Evolutionary conservation across 2,113 vertebrate species (phyloP).

Genomic region (Seriola dumerili): DNA sequence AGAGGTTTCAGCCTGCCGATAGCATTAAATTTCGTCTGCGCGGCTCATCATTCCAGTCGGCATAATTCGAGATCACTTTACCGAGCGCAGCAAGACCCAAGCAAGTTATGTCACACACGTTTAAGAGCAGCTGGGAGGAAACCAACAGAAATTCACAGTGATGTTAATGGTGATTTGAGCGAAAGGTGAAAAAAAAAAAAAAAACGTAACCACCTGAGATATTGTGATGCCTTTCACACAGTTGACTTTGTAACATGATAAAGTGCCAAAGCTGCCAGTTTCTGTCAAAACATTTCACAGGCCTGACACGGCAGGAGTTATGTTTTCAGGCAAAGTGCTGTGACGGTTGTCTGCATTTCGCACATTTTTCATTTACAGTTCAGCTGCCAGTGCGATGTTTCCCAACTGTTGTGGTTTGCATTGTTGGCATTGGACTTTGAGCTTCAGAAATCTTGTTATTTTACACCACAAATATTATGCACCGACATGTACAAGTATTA

Average conservation of each 20-base stretch:
- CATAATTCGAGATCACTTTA: constrained; percentile 29
- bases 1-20: constrained; percentile 9
- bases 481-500: constrained; percentile 24
- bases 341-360: constrained; percentile 68
- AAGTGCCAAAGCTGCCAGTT: constrained; percentile 66
- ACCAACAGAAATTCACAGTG: constrained; percentile 33
- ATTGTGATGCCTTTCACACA: constrained; percentile 51
- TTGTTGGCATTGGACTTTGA: constrained; percentile 29
- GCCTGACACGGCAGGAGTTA: constrained; percentile 53
- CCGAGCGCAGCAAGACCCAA: neutral
- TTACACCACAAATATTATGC: constrained; percentile 46
- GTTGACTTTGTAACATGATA: constrained; percentile 74
- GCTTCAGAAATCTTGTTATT: constrained; percentile 50
- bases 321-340: constrained; percentile 67
- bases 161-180: constrained; percentile 56
- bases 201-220: constrained; percentile 41
- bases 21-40: constrained; percentile 13
- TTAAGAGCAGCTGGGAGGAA: constrained; percentile 38
- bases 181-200: neutral
- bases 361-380: constrained; percentile 74
- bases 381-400: constrained; percentile 53
- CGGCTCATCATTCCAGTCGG: constrained; percentile 2
- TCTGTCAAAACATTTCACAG: constrained; percentile 72
- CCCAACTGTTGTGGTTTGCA: constrained; percentile 68
- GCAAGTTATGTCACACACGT: constrained; percentile 48